Evolutionary conservation across 2,888 invertebrate genomes (phyloP).

Genomic region (Herminia tarsipennalis): DNA sequence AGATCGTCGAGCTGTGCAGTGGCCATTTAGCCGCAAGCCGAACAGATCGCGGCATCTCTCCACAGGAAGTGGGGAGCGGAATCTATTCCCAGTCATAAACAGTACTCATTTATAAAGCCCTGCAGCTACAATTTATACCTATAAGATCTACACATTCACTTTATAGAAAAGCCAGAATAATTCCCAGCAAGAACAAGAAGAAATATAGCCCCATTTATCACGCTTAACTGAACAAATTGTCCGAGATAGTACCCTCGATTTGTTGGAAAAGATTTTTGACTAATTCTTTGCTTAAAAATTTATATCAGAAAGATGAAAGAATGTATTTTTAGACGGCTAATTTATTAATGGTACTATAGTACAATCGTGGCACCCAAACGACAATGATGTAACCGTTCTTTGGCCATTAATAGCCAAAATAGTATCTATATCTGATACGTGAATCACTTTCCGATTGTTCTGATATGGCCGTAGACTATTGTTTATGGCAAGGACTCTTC

Average conservation of each 20-base stretch:
- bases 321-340: no score
- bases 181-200: no score
- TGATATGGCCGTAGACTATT: slow-evolving; percentile 60
- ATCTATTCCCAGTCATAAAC: slow-evolving; percentile 13
- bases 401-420: slow-evolving; percentile 48
- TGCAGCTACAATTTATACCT: slow-evolving; percentile 1
- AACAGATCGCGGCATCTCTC: slow-evolving; percentile 4
- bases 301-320: no score
- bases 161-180: no score
- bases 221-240: no score
- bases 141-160: not conserved
- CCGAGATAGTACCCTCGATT: no score
- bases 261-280: no score
- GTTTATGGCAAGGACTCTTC: slow-evolving; percentile 74
- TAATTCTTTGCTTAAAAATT: no score
- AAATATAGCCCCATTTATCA: no score
- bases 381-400: slow-evolving; percentile 42
- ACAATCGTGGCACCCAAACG: slow-evolving; percentile 24
- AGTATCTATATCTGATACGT: slow-evolving; percentile 54
- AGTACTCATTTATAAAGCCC: slow-evolving; percentile 8
- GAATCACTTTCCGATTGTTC: slow-evolving; percentile 62
- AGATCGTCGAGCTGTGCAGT: not conserved
- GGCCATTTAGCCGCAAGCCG: slow-evolving; percentile 2
- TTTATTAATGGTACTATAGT: no score
- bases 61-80: slow-evolving; percentile 9